Base-by-base conservation (phyloP, 37 sponge, comb jelly and placozoan genomes). In the Lycopodina hypogea region DNA sequence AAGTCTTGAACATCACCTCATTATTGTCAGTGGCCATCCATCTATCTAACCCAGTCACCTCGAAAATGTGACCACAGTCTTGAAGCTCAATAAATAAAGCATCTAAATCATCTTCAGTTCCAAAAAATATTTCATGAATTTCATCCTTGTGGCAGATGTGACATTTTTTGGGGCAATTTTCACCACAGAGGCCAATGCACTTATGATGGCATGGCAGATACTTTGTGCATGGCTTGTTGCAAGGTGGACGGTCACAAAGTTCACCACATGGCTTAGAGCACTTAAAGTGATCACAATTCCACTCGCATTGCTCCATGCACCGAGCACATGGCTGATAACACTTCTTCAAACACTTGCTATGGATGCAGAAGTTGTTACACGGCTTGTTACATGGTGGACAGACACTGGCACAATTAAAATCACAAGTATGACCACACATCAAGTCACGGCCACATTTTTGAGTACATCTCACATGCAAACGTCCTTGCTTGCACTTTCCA, bases 131-230 rank as follows among this genome's bases (percentile, higher is more conserved):
- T 30, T 89, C 93, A 33, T 45, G 26, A 30, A 89, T 87, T 65
- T 86, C 76, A 37, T 89, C 78, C 19, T 41, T 69, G 68, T 93
- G 21, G 63, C 94, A 93, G 0, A 80, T 53, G 18, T 87, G 70
- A 56, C 96, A 95, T 40, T 77, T 70, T 0, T 52, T 75, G 0
- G 96, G 96, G 45, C 96, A 95, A 32, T 60, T 45, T 67, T 95
- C 96, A 38, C 96, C 96, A 89, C 96, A 95, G 7, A 95, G 81
- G 0, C 96, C 96, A 86, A 95, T 89, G 56, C 96, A 95, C 3
- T 58, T 83, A 42, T 95, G 96, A 14, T 78, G 74, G 86, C 96
- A 95, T 40, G 48, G 67, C 42, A 91, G 37, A 17, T 29, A 12
- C 68, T 85, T 58, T 12, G 38, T 76, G 45, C 76, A 76, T 22